These are phyloP conservation scores for Drosophila planitibia DNA, from an alignment of 2,888 invertebrate species.

Conservation along the genomic window DNA sequence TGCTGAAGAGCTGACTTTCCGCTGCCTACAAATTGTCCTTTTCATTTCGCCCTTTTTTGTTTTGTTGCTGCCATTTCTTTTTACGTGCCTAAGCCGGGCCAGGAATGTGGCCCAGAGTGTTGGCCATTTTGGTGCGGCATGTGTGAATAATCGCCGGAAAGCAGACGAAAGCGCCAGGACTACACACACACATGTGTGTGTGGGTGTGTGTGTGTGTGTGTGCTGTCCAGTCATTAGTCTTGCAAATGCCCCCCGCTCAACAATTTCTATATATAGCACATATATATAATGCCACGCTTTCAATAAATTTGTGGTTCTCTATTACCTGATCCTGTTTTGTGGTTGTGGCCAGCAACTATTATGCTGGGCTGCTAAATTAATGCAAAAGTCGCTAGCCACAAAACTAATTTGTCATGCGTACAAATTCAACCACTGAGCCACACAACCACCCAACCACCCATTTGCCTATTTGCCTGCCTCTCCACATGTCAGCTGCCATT, in stretches of 20 bases:
- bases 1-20: slow-evolving; percentile 16
- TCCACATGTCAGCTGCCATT: slow-evolving; percentile 13
- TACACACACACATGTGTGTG: slow-evolving; percentile 2
- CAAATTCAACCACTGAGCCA: slow-evolving; percentile 14
- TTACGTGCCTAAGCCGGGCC: slow-evolving; percentile 47
- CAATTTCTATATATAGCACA: slow-evolving; percentile 53
- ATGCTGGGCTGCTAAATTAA: slow-evolving; percentile 63
- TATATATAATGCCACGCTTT: slow-evolving; percentile 53
- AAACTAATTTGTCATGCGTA: slow-evolving; percentile 80
- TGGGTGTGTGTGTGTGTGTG: background rate
- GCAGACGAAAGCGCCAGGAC: slow-evolving; percentile 35
- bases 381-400: slow-evolving; percentile 70
- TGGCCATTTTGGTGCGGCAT: slow-evolving; percentile 75
- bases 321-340: slow-evolving; percentile 68
- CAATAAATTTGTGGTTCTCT: slow-evolving; percentile 80
- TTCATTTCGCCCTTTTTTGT: slow-evolving; percentile 10
- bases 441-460: slow-evolving; percentile 16
- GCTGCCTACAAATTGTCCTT: slow-evolving; percentile 70
- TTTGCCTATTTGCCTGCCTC: background rate
- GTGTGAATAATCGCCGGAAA: slow-evolving; percentile 83
- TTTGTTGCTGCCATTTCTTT: slow-evolving; percentile 13
- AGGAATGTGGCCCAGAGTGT: slow-evolving; percentile 63
- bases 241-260: slow-evolving; percentile 1
- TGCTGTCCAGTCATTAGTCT: slow-evolving; percentile 23
- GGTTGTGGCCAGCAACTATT: slow-evolving; percentile 36